Percentiles rank a stretch among this genome's conserved stretches.
These are phyloP conservation scores for Acrocephalus kingi DNA, from an alignment of 2,113 vertebrate species.

Conservation along the genomic window DNA sequence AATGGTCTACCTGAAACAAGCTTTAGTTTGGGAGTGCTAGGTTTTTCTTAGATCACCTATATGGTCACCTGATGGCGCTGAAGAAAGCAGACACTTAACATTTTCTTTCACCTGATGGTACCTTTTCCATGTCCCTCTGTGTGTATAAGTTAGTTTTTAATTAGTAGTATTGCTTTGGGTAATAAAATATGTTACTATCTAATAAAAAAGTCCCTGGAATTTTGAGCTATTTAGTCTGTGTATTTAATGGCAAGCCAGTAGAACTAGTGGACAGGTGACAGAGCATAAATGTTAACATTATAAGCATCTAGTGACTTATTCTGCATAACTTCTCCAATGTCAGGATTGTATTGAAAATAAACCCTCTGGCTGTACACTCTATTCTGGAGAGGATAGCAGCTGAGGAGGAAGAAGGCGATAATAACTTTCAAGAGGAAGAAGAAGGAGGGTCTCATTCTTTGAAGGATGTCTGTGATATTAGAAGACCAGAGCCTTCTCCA, in stretches of 20 bases:
- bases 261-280: neutral
- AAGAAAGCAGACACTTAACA: neutral
- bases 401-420: constrained; percentile 89
- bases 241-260: neutral
- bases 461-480: constrained; percentile 95
- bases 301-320: constrained; percentile 2
- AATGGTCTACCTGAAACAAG: neutral
- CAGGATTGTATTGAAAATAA: constrained; percentile 93
- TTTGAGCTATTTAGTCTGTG: neutral
- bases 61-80: neutral
- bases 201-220: neutral
- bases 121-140: neutral
- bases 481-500: constrained; percentile 92
- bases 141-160: neutral
- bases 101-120: neutral
- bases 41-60: neutral
- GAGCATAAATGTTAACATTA: neutral
- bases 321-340: constrained; percentile 26
- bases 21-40: neutral
- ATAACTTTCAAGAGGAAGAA: constrained; percentile 91
- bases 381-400: constrained; percentile 91
- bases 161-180: neutral
- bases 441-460: constrained; percentile 93
- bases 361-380: constrained; percentile 92
- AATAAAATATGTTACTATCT: neutral